Evolutionary conservation across 2,888 invertebrate species (phyloP).

Genomic region (Amphipoea oculea): DNA sequence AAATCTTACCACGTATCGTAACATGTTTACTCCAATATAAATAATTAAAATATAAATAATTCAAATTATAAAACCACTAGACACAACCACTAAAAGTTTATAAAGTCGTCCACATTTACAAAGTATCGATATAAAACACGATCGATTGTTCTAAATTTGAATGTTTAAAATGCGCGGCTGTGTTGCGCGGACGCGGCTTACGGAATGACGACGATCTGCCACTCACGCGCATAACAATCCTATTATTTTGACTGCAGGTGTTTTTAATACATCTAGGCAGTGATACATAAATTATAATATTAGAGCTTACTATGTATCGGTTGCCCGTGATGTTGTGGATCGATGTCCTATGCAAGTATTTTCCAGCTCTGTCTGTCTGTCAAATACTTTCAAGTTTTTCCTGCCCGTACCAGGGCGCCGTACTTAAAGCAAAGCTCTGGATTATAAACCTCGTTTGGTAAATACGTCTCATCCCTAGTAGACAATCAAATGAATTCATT

Average conservation of each 20-base stretch:
- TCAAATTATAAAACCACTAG: conserved; percentile 23
- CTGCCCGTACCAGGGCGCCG: no score
- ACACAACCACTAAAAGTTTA: conserved; percentile 54
- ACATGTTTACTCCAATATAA: conserved; percentile 54
- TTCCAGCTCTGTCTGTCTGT: no score
- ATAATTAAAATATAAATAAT: neutral
- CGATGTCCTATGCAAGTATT: no score
- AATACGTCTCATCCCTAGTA: no score
- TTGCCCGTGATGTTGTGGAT: neutral
- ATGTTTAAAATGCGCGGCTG: conserved; percentile 37
- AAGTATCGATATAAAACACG: conserved; percentile 51
- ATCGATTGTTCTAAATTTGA: conserved; percentile 48
- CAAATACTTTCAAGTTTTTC: no score
- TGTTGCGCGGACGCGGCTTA: conserved; percentile 44
- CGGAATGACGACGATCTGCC: conserved; percentile 44
- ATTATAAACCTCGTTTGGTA: no score
- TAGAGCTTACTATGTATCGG: neutral
- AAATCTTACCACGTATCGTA: conserved; percentile 66
- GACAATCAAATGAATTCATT: neutral
- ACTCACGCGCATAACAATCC: conserved; percentile 48
- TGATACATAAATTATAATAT: neutral
- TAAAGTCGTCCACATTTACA: conserved; percentile 7
- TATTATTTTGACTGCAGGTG: conserved; percentile 22
- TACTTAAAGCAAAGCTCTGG: no score
- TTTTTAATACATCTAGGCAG: conserved; percentile 1